Conservation (phyloP, 37 sponge, comb jelly and placozoan genomes). For the Agelas oroides region DNA sequence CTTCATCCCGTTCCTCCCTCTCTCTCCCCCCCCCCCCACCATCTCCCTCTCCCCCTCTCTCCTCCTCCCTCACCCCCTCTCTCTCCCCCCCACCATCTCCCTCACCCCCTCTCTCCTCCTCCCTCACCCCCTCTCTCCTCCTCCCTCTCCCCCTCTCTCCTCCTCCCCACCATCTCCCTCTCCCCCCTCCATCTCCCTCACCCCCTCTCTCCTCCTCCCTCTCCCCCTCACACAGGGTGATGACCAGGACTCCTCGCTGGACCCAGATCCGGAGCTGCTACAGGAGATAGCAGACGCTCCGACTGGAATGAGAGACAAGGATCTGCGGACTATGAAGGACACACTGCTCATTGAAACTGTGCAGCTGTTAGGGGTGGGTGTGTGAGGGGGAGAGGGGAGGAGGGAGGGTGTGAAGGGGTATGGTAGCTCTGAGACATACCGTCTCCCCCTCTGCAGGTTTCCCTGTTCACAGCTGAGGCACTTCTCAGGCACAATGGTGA, state of each 20-base stretch:
- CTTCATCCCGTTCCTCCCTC: no score
- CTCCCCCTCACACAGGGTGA: conserved; percentile 10
- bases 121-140: not conserved
- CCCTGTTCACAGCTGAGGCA: conserved; percentile 87
- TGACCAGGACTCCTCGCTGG: not conserved
- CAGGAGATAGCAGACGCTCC: conserved; percentile 21
- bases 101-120: not conserved
- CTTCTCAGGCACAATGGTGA: conserved; percentile 83
- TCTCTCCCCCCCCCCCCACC: no score
- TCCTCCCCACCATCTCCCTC: not conserved
- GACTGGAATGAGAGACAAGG: conserved; percentile 51
- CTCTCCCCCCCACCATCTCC: no score
- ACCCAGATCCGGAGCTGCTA: conserved; percentile 23
- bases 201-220: not conserved
- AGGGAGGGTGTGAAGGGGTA: not conserved
- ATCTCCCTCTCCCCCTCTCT: no score
- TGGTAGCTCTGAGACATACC: no score
- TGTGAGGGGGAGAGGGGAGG: not conserved
- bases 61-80: not conserved
- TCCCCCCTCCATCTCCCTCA: not conserved
- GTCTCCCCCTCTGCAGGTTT: conserved; percentile 48
- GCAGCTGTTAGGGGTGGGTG: conserved; percentile 79
- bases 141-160: no score
- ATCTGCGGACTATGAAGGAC: conserved; percentile 83
- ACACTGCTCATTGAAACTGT: conserved; percentile 84